These are phyloP conservation scores for Thecocarcelia acutangulata DNA, from an alignment of 2,888 invertebrate species.

Conservation along the genomic window DNA sequence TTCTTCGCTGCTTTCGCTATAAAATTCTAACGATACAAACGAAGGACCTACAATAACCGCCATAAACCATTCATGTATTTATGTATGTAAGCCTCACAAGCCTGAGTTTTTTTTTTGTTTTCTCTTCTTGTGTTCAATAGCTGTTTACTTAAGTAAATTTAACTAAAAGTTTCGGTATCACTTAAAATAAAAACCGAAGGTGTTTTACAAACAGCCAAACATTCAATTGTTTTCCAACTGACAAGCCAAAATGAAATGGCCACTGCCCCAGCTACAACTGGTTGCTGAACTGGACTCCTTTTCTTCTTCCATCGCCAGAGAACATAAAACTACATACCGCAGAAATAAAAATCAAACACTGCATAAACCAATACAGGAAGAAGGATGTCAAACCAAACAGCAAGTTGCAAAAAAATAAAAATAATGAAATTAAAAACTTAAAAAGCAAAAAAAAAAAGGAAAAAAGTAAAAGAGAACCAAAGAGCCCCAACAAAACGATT, in stretches of 20 bases:
- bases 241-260: conserved; percentile 60
- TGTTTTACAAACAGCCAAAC: conserved; percentile 81
- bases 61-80: conserved; percentile 59
- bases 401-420: conserved; percentile 38
- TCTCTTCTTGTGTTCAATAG: conserved; percentile 28
- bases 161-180: conserved; percentile 67
- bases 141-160: conserved; percentile 55
- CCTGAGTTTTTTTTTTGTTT: too few species aligned
- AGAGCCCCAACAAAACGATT: conserved; percentile 54
- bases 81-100: conserved; percentile 18
- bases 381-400: conserved; percentile 75
- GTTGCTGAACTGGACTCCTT: conserved; percentile 12
- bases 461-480: conserved; percentile 3
- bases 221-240: conserved; percentile 73
- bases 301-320: neutral
- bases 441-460: too few species aligned
- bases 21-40: conserved; percentile 36
- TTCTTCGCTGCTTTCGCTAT: neutral
- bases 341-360: conserved; percentile 31
- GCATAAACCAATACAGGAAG: conserved; percentile 69
- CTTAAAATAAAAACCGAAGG: conserved; percentile 75
- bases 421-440: conserved; percentile 27
- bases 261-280: conserved; percentile 50
- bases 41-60: conserved; percentile 54
- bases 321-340: neutral